Evolutionary conservation across 2,113 vertebrate genomes (phyloP).

Genomic region (Scortum barcoo): DNA sequence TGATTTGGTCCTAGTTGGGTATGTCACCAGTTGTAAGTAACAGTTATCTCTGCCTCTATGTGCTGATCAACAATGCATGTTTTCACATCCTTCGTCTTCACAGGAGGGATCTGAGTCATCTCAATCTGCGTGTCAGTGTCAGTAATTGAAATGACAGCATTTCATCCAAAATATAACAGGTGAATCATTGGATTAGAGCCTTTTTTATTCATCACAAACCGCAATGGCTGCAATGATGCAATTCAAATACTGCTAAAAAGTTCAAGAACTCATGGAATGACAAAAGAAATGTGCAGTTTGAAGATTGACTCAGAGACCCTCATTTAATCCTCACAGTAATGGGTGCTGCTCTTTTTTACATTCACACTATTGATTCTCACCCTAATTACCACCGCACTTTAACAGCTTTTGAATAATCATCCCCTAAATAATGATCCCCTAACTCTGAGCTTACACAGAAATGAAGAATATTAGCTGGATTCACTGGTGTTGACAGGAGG

Average conservation of each 20-base stretch:
- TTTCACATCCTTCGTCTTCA: slow-evolving; percentile 8
- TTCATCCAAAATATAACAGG: neutral
- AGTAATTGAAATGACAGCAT: neutral
- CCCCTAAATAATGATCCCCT: neutral
- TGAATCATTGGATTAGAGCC: neutral
- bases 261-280: neutral
- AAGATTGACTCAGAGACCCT: slow-evolving; percentile 47
- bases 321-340: neutral
- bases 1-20: slow-evolving; percentile 13
- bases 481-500: slow-evolving; percentile 47
- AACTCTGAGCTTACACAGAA: neutral
- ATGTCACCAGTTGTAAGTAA: slow-evolving; percentile 27
- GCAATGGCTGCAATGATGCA: neutral
- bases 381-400: neutral
- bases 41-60: slow-evolving; percentile 31
- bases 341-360: neutral
- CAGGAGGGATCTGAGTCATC: slow-evolving; percentile 63
- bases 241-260: too few species aligned
- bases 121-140: slow-evolving; percentile 11
- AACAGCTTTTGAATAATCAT: neutral
- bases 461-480: slow-evolving; percentile 36
- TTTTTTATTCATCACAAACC: neutral
- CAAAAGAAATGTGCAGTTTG: neutral
- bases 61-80: slow-evolving; percentile 55
- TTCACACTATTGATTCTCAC: neutral